These are phyloP conservation scores for Pteropus rufus DNA, from an alignment of 2,797 vertebrate genomes.

Conservation along the genomic window DNA sequence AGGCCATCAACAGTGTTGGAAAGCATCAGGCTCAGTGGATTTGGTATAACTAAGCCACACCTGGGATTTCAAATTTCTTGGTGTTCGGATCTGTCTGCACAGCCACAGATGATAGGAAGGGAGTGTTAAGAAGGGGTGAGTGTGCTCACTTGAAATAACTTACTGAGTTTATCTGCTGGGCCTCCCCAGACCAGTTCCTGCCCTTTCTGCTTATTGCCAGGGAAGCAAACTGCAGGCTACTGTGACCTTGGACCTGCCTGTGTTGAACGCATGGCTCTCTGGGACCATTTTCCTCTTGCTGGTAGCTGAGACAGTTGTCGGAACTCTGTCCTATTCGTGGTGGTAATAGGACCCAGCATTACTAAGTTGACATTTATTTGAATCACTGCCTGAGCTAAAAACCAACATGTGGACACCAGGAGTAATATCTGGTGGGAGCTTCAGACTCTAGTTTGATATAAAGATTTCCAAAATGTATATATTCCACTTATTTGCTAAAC, in stretches of 20 bases:
- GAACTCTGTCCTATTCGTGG: not conserved
- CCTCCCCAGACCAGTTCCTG: not conserved
- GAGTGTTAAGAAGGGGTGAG: not conserved
- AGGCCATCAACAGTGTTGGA: not conserved
- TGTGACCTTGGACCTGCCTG: not conserved
- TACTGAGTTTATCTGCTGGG: not conserved
- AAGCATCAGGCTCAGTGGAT: not conserved
- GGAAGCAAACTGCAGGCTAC: not conserved
- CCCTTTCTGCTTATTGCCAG: not conserved
- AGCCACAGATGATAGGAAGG: not conserved
- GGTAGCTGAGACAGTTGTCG: not conserved
- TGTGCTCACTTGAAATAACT: not conserved
- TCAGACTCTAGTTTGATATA: not conserved
- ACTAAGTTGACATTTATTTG: not conserved
- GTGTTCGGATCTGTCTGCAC: not conserved
- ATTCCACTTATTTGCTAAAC: not conserved
- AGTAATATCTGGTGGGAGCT: not conserved
- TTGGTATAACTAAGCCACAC: not conserved
- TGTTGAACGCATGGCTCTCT: not conserved
- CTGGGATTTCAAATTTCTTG: not conserved
- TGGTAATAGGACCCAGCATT: not conserved
- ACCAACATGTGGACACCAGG: not conserved
- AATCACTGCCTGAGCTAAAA: not conserved
- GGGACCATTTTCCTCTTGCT: not conserved
- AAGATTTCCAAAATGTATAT: not conserved